Evolutionary conservation across 2,113 vertebrate genomes (phyloP).

Genomic region (Scomber scombrus): DNA sequence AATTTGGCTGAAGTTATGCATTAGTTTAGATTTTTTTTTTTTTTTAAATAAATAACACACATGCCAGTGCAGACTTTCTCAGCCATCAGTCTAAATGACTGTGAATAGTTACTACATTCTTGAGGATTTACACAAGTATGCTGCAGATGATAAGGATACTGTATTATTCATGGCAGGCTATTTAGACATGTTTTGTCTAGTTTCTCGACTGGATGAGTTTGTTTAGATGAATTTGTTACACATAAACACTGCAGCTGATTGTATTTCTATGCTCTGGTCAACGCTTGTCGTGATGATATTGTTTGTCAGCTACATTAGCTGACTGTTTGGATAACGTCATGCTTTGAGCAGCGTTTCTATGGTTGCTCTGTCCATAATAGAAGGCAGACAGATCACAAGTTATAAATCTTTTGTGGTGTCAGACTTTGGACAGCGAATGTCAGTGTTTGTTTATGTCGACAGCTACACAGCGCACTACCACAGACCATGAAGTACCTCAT

Average conservation of each 20-base stretch:
- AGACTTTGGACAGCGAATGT: constrained; percentile 47
- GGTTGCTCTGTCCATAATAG: constrained; percentile 42
- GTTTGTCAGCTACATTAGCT: constrained; percentile 70
- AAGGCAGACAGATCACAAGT: constrained; percentile 39
- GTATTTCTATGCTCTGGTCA: constrained; percentile 60
- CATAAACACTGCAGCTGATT: constrained; percentile 71
- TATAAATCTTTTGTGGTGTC: constrained; percentile 58
- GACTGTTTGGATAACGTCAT: constrained; percentile 67
- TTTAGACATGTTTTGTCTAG: constrained; percentile 71
- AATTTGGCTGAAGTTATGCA: constrained; percentile 57
- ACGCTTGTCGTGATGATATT: constrained; percentile 59
- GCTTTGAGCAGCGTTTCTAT: constrained; percentile 50
- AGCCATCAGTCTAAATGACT: constrained; percentile 40
- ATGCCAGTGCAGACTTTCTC: constrained; percentile 31
- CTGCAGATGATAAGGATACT: constrained; percentile 49
- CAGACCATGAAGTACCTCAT: constrained; percentile 34
- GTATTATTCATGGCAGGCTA: constrained; percentile 60
- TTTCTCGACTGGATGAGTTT: constrained; percentile 62
- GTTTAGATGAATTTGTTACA: constrained; percentile 67
- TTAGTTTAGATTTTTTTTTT: constrained; percentile 28
- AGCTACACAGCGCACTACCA: constrained; percentile 23
- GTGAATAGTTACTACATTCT: constrained; percentile 63
- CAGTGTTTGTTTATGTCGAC: constrained; percentile 63
- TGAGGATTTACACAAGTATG: constrained; percentile 58
- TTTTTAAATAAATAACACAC: neutral